These are phyloP conservation scores for Phycodurus eques DNA, from an alignment of 2,113 vertebrate species.

Conservation along the genomic window DNA sequence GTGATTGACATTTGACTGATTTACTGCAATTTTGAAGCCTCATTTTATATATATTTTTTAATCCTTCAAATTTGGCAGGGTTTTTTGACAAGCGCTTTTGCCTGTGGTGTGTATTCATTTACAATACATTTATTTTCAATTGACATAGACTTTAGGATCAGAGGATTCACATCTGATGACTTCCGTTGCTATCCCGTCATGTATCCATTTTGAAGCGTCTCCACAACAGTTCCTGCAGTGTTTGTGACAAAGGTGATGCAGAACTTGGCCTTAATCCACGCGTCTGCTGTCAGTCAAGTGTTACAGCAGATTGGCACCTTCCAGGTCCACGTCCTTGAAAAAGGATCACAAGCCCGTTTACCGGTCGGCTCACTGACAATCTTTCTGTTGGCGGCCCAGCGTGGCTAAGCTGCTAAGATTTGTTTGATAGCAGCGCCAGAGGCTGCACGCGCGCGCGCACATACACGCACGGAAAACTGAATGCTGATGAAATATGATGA, in stretches of 20 bases:
- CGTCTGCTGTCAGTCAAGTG: constrained; percentile 26
- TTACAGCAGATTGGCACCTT: constrained; percentile 36
- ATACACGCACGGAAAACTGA: not conserved
- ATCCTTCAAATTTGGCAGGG: no score
- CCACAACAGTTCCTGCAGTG: not conserved
- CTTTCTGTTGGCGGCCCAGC: constrained; percentile 50
- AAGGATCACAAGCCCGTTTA: constrained; percentile 29
- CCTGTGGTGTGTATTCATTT: no score
- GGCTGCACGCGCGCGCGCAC: constrained; percentile 6
- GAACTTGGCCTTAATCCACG: not conserved
- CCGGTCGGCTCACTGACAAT: constrained; percentile 49
- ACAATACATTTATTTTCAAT: no score
- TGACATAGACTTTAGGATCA: no score
- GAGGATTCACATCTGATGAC: no score
- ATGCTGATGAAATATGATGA: constrained; percentile 7
- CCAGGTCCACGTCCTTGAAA: constrained; percentile 59
- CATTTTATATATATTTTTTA: no score
- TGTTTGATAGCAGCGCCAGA: constrained; percentile 57
- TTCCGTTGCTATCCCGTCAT: no score
- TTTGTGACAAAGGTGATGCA: not conserved
- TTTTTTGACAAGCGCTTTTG: no score
- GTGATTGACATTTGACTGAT: no score
- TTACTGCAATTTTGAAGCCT: no score
- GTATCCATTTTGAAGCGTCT: no score
- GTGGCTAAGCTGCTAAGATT: constrained; percentile 57